Conservation (phyloP, 2,113 vertebrate genomes). For the Theristicus caerulescens region DNA sequence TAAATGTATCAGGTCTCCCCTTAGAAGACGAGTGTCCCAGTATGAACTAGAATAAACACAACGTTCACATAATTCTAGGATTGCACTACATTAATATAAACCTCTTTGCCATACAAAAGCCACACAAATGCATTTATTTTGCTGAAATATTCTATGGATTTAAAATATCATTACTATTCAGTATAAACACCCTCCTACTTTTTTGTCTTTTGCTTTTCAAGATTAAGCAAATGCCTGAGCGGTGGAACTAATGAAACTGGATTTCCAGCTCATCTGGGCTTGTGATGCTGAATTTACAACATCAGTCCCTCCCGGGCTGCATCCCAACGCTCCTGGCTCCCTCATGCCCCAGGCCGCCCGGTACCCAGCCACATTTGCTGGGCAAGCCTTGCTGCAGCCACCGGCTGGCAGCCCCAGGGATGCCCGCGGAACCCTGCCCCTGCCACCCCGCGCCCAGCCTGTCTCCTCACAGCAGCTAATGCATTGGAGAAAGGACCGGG, state of each 20-base stretch:
- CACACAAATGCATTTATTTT: not conserved
- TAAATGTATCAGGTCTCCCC: not conserved
- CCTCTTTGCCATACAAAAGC: not conserved
- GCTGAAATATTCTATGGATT: not conserved
- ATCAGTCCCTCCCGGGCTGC: not conserved
- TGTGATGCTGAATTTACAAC: fast-evolving
- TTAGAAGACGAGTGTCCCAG: not conserved
- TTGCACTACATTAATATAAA: not conserved
- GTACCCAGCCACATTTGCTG: not conserved
- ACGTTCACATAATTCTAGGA: not conserved
- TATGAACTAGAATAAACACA: not conserved
- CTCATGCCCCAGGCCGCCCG: fast-evolving
- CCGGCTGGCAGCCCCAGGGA: not conserved
- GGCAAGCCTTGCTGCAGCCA: not conserved
- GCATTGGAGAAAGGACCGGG: fast-evolving
- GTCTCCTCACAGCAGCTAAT: not conserved
- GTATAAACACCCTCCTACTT: not conserved
- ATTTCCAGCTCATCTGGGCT: not conserved
- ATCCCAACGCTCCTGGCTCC: not conserved
- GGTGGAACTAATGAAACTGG: not conserved
- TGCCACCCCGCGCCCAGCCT: not conserved
- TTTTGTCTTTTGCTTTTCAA: not conserved
- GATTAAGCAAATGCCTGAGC: not conserved
- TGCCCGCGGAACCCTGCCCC: not conserved
- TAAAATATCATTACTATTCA: not conserved